Percentiles rank a stretch among this genome's conserved stretches.
Conservation (phyloP, 2,797 vertebrate species). For the Chiroxiphia lanceolata region DNA sequence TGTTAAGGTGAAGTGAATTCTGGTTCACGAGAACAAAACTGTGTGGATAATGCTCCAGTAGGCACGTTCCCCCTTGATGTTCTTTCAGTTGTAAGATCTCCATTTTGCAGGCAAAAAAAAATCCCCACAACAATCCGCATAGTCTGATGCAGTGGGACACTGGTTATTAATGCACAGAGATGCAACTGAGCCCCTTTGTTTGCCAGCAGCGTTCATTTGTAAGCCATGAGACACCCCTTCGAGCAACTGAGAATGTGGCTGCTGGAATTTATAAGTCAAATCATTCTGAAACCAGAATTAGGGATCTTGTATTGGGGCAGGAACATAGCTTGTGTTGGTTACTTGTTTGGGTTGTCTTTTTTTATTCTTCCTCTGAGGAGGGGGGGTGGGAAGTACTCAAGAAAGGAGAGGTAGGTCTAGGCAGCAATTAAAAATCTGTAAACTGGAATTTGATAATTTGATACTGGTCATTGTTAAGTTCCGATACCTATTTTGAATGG, state of each 20-base stretch:
- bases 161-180: conserved; percentile 56
- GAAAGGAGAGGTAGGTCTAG: not conserved
- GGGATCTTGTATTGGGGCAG: not conserved
- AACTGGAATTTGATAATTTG: not conserved
- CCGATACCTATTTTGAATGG: not conserved
- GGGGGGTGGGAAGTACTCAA: not conserved
- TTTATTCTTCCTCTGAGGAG: not conserved
- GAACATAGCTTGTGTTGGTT: not conserved
- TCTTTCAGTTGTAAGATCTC: not conserved
- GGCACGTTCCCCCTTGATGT: not conserved
- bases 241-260: not conserved
- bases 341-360: not conserved
- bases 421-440: not conserved
- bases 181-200: conserved; percentile 68
- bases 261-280: conserved; percentile 3
- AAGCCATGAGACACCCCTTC: not conserved
- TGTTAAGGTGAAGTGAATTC: conserved; percentile 20
- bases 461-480: not conserved
- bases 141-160: conserved; percentile 53
- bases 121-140: conserved; percentile 11
- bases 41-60: not conserved
- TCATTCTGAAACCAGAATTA: not conserved
- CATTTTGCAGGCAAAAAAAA: conserved; percentile 15
- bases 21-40: not conserved
- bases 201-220: conserved; percentile 34